Evolutionary conservation across 2,888 invertebrate genomes (phyloP).

Genomic region (Drosophila neotestacea): DNA sequence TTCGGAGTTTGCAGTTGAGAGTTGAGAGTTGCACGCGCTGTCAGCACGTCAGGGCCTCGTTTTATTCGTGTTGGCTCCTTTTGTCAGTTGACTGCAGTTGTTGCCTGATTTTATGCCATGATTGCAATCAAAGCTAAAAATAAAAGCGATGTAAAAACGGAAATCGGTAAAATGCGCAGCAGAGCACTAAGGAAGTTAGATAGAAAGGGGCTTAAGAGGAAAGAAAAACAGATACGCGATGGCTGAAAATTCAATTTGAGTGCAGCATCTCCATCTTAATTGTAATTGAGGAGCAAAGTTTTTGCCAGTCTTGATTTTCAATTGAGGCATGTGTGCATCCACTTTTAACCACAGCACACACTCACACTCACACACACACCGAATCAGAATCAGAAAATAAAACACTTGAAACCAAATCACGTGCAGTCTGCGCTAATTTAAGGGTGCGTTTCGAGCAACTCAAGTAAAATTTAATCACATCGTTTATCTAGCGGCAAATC

Average conservation of each 20-base stretch:
- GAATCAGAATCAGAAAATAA: not conserved
- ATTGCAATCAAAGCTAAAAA: constrained; percentile 77
- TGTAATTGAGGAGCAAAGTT: constrained; percentile 80
- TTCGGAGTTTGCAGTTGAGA: not conserved
- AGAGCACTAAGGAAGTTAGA: not conserved
- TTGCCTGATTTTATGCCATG: constrained; percentile 77
- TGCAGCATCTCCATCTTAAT: constrained; percentile 80
- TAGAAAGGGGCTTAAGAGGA: not conserved
- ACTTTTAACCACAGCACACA: constrained; percentile 19
- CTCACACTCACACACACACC: not conserved
- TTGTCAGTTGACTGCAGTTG: constrained; percentile 48
- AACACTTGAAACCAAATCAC: constrained; percentile 61
- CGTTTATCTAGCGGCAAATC: constrained; percentile 29
- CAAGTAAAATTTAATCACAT: constrained; percentile 25
- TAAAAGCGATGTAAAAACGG: constrained; percentile 65
- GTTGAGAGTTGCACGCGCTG: constrained; percentile 46
- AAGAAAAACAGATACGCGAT: constrained; percentile 39
- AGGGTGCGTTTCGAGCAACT: constrained; percentile 41
- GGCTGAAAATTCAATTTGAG: constrained; percentile 78
- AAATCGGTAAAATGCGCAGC: constrained; percentile 54
- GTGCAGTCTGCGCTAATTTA: constrained; percentile 66
- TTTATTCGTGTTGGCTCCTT: constrained; percentile 17
- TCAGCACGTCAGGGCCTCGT: constrained; percentile 59
- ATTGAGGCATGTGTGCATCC: constrained; percentile 55
- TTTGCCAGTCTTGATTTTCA: constrained; percentile 77